Conservation (phyloP, 92 coral and sea anemone genomes). For the Meandrina meandrites region DNA sequence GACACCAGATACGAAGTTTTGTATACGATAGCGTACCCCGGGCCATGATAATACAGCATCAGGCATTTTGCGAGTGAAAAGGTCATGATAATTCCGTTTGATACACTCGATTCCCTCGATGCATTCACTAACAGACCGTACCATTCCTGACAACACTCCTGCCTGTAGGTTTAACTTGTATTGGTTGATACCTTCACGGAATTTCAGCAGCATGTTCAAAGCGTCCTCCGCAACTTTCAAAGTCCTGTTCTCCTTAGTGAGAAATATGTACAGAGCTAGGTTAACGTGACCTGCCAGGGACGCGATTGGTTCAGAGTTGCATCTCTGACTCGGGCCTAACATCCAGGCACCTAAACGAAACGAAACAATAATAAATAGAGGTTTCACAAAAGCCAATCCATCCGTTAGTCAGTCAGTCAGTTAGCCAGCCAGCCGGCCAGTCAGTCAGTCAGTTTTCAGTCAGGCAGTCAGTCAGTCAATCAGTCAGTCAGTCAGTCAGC, state of each 20-base stretch:
- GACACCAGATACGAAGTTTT: background rate
- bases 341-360: conserved; percentile 68
- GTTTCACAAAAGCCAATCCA: background rate
- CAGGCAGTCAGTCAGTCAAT: background rate
- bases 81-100: conserved; percentile 14
- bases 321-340: conserved; percentile 71
- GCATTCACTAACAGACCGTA: conserved; percentile 58
- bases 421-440: background rate
- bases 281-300: conserved; percentile 22
- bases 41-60: conserved; percentile 13
- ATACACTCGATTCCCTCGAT: conserved; percentile 58
- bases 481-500: background rate
- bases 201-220: conserved; percentile 37
- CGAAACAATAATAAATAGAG: background rate
- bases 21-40: conserved; percentile 6
- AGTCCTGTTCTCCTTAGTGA: conserved; percentile 49
- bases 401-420: background rate
- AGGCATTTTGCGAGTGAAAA: conserved; percentile 1
- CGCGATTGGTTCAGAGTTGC: conserved; percentile 52
- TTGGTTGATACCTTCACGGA: conserved; percentile 46
- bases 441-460: background rate
- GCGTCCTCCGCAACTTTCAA: conserved; percentile 47
- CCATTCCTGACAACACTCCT: conserved; percentile 75
- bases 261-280: conserved; percentile 33
- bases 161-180: conserved; percentile 58